Base-by-base conservation (phyloP, 2,113 vertebrate species). In the Nestor notabilis region DNA sequence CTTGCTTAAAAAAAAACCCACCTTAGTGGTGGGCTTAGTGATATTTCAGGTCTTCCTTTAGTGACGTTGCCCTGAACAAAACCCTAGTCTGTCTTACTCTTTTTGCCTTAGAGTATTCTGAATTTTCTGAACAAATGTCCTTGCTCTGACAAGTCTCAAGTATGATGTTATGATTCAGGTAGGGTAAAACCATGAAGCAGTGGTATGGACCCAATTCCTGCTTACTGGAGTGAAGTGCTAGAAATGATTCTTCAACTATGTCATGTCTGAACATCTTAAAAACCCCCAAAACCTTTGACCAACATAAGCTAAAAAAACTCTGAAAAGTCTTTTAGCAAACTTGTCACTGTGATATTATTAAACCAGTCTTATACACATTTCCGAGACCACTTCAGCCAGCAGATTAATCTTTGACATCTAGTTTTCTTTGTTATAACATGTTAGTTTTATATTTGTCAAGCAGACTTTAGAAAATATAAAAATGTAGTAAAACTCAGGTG, bases 1-100 rank as follows among this genome's bases (percentile, higher is more conserved):
- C 81, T 87, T 2, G 0, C 28, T 41, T 50, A 44, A 63, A 89
- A 64, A 64, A 50, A 11, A 1, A 0, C 0, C 3, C 33, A 35
- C n/a, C 18, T 56, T 58, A 50, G 13, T 52, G n/a, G n/a, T n/a
- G 60, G 23, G 13, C 33, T 61, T 23, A 56, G 18, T 41, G 13
- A 18, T 69, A 43, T 65, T 76, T 76, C 13, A 18, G 7, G 10
- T 79, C 63, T 21, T 83, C 4, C 35, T 25, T 9, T 44, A 20
- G 21, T 41, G 28, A 17, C 3, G 1, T 10, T 79, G 19, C 17
- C 31, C n/a, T 70, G 16, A 82, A 50, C 15, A 83, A 50, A 52
- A 41, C 39, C 28, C 27, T 33, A 56, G 7, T 46, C 20, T 16
- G 18, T 80, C 29, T 75, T 69, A 63, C 11, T 20, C 24, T 75